Evolutionary conservation across 2,888 invertebrate genomes (phyloP).

Genomic region (Drosophila subsilvestris): DNA sequence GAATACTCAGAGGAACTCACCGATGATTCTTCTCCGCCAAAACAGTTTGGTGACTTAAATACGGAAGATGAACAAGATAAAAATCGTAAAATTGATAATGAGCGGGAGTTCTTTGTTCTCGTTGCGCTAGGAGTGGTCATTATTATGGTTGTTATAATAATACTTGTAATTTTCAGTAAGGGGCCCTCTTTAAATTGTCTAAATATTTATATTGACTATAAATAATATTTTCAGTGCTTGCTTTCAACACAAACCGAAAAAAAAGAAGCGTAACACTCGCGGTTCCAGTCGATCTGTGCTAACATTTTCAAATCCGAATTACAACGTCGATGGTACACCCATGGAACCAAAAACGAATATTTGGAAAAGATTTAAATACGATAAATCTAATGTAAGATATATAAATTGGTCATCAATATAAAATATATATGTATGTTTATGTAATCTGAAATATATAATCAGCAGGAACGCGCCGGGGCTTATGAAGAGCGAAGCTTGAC

Average conservation of each 20-base stretch:
- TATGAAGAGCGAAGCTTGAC: slow-evolving; percentile 83
- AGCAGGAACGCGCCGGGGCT: slow-evolving; percentile 80
- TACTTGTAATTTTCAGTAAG: slow-evolving; percentile 83
- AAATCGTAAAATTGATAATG: slow-evolving; percentile 51
- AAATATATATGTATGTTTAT: neutral
- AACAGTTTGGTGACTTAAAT: slow-evolving; percentile 47
- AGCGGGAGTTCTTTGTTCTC: slow-evolving; percentile 78
- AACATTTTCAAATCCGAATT: slow-evolving; percentile 96
- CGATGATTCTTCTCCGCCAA: slow-evolving; percentile 64
- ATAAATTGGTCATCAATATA: too few species aligned
- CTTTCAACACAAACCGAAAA: slow-evolving; percentile 84
- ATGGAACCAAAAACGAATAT: slow-evolving; percentile 86
- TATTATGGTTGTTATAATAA: slow-evolving; percentile 81
- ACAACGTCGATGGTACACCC: slow-evolving; percentile 86
- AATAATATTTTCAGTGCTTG: slow-evolving; percentile 81
- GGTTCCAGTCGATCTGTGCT: slow-evolving; percentile 89
- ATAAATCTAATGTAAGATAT: slow-evolving; percentile 84
- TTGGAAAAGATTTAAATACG: slow-evolving; percentile 91
- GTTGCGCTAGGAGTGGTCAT: slow-evolving; percentile 82
- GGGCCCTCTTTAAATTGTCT: neutral
- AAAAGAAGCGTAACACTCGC: slow-evolving; percentile 85
- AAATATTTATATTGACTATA: neutral
- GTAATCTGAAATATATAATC: neutral
- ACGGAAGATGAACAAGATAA: slow-evolving; percentile 57
- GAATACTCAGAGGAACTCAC: slow-evolving; percentile 83